These are phyloP conservation scores for Ictalurus punctatus DNA, from an alignment of 2,113 vertebrate genomes.

Conservation along the genomic window DNA sequence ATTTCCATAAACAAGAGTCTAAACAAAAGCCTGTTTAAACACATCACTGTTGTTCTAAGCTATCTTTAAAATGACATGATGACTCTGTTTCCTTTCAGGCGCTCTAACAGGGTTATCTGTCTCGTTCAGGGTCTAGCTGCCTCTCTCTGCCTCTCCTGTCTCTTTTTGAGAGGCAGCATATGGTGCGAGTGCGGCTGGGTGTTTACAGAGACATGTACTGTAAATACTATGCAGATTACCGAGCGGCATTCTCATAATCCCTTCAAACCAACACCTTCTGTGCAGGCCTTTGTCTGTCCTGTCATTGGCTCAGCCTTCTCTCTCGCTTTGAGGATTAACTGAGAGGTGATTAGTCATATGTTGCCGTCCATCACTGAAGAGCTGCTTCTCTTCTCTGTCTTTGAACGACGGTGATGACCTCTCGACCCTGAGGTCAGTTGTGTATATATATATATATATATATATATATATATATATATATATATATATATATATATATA, in stretches of 20 bases:
- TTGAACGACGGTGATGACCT: conserved; percentile 12
- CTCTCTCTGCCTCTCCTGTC: conserved; percentile 5
- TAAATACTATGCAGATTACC: conserved; percentile 66
- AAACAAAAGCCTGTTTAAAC: not conserved
- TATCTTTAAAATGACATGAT: not conserved
- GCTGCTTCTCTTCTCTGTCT: conserved; percentile 24
- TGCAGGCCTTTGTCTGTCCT: conserved; percentile 35
- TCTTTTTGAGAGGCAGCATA: conserved; percentile 43
- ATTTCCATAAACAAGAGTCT: not conserved
- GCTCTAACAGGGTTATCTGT: not conserved
- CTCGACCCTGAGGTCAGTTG: conserved; percentile 35
- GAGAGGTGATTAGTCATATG: conserved; percentile 49
- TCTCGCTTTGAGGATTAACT: conserved; percentile 21
- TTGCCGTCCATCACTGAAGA: conserved; percentile 39
- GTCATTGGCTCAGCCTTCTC: conserved; percentile 43
- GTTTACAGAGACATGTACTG: conserved; percentile 61
- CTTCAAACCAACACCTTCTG: conserved; percentile 50
- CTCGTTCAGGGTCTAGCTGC: not conserved
- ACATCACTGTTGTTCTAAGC: no score
- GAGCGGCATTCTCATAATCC: conserved; percentile 56
- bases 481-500: not conserved
- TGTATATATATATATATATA: no score
- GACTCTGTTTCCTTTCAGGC: not conserved
- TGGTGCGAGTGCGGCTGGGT: conserved; percentile 56
- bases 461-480: no score